phyloP scores from a whole-genome alignment of 1,140 invertebrate genomes.

The Rhagoletis pomonella region DNA sequence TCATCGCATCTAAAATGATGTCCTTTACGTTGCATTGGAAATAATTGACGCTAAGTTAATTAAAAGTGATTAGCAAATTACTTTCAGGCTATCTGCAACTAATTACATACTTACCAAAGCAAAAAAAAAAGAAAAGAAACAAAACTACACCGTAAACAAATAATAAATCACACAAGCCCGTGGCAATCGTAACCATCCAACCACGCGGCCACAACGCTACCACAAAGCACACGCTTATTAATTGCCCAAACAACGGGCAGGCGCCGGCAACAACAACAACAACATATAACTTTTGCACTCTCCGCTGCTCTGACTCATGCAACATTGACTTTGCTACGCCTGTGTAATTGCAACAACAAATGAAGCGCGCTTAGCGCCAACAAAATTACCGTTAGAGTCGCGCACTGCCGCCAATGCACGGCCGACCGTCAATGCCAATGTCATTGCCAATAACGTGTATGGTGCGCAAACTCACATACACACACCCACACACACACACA shows the following conservation, averaged over 20 bases:
- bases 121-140: not conserved
- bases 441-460: not conserved
- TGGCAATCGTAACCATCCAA: not conserved
- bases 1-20: too few relatives aligned
- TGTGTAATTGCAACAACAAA: not conserved
- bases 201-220: not conserved
- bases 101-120: not conserved
- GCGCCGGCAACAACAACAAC: not conserved
- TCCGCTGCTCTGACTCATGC: not conserved
- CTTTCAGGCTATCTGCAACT: not conserved
- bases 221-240: not conserved
- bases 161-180: not conserved
- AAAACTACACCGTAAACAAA: not conserved
- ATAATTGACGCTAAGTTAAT: too few relatives aligned
- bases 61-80: not conserved
- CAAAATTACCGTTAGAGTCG: slow-evolving; percentile 47
- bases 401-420: not conserved
- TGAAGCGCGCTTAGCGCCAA: not conserved
- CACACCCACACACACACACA: not conserved
- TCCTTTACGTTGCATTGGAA: too few relatives aligned
- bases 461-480: not conserved
- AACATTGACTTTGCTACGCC: not conserved
- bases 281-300: not conserved
- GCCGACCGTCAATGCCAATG: slow-evolving; percentile 37
- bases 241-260: not conserved